These are phyloP conservation scores for Argyra leucocephala DNA, from an alignment of 2,888 invertebrate genomes.

Conservation along the genomic window DNA sequence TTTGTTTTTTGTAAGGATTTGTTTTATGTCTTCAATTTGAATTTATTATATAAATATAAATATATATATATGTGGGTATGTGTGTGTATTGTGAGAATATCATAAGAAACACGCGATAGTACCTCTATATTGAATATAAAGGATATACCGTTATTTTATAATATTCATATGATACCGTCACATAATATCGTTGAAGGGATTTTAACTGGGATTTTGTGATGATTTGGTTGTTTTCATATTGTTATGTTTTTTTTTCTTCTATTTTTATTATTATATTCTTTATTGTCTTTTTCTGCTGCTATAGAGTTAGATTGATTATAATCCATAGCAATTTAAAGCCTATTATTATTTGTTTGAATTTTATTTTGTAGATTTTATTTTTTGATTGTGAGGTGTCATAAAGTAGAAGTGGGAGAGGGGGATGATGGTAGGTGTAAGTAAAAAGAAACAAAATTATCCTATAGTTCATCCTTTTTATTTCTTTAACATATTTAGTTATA, in stretches of 20 bases:
- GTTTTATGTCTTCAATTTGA: neutral
- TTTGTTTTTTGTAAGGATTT: neutral
- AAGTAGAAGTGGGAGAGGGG: too few species aligned
- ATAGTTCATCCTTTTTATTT: too few species aligned
- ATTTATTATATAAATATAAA: neutral
- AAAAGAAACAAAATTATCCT: too few species aligned
- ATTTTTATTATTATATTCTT: neutral
- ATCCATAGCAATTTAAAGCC: neutral
- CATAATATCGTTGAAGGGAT: neutral
- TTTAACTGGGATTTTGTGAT: slow-evolving; percentile 1
- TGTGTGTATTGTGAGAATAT: neutral
- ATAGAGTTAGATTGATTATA: slow-evolving; percentile 2
- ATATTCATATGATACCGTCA: neutral
- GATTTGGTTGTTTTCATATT: neutral
- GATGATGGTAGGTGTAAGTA: too few species aligned
- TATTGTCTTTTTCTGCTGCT: neutral
- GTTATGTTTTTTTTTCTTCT: neutral
- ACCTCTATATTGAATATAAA: neutral
- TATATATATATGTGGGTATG: too few species aligned
- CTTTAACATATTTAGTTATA: too few species aligned
- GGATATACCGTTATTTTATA: neutral
- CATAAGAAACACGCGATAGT: neutral
- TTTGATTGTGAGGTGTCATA: too few species aligned
- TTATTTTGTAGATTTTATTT: neutral
- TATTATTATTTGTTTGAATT: neutral